Conservation (phyloP, 2,888 invertebrate species). For the Cryptocephalus moraei region DNA sequence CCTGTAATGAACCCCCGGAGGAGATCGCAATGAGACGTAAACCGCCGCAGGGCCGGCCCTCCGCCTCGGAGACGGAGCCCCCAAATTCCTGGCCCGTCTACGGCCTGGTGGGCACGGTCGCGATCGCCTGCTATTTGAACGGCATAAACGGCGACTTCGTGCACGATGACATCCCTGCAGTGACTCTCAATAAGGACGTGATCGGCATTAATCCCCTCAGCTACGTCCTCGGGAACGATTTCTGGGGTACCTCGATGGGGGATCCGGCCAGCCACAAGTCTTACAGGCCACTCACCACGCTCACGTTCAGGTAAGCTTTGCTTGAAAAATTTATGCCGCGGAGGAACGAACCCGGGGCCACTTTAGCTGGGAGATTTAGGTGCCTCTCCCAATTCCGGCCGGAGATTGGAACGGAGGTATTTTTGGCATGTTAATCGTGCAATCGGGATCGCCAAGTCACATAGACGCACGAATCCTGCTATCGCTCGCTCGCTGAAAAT, state of each 20-base stretch:
- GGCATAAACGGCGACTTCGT: slow-evolving; percentile 73
- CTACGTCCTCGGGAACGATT: slow-evolving; percentile 65
- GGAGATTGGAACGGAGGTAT: too few relatives aligned
- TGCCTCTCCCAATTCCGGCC: too few relatives aligned
- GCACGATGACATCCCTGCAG: slow-evolving; percentile 80
- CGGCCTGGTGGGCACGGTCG: slow-evolving; percentile 38
- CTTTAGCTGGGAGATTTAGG: too few relatives aligned
- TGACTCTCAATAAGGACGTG: slow-evolving; percentile 72
- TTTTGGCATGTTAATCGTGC: too few relatives aligned
- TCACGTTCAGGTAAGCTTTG: slow-evolving; percentile 68
- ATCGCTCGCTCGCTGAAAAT: too few relatives aligned
- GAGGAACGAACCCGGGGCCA: too few relatives aligned
- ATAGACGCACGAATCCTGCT: too few relatives aligned
- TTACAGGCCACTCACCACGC: slow-evolving; percentile 74
- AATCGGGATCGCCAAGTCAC: too few relatives aligned
- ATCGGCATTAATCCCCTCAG: slow-evolving; percentile 52
- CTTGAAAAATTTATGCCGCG: too few relatives aligned
- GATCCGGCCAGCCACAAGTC: slow-evolving; percentile 76
- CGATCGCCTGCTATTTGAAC: slow-evolving; percentile 62
- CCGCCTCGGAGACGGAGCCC: not conserved
- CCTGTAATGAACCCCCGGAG: too few relatives aligned
- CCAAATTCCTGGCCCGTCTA: not conserved
- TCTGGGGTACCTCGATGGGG: slow-evolving; percentile 83
- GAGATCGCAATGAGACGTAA: not conserved
- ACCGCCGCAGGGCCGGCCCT: not conserved